Conservation (phyloP, 2,797 vertebrate species). For the Heterohyrax brucei region DNA sequence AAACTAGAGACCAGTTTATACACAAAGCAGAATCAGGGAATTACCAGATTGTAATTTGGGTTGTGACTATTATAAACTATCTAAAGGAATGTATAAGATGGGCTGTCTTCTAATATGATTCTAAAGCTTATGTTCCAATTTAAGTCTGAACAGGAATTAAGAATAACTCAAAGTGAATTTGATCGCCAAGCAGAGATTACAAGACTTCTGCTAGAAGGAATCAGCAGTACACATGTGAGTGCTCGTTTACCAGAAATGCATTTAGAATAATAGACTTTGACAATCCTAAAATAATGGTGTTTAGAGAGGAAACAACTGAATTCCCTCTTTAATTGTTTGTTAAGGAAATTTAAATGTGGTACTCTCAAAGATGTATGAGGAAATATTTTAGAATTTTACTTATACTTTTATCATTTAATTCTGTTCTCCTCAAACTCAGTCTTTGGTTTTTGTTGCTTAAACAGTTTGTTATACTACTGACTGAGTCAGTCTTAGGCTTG, state of each 20-base stretch:
- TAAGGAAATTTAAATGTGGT: conserved; percentile 29
- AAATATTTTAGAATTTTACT: conserved; percentile 62
- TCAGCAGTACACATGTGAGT: conserved; percentile 98
- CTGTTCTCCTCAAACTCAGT: not conserved
- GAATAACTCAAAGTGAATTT: conserved; percentile 99
- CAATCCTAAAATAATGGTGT: not conserved
- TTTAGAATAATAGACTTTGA: conserved; percentile 46
- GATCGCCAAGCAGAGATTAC: conserved; percentile 99
- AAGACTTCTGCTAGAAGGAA: conserved; percentile 97
- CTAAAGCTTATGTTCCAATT: conserved; percentile 80
- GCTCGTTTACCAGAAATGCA: conserved; percentile 18
- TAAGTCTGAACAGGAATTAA: conserved; percentile 98
- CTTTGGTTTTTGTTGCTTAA: conserved; percentile 44
- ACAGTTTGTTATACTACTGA: not conserved
- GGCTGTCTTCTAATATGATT: conserved; percentile 57
- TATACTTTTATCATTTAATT: not conserved
- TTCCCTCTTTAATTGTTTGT: conserved; percentile 43
- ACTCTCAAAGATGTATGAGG: not conserved
- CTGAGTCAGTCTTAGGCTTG: not conserved
- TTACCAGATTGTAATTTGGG: conserved; percentile 47
- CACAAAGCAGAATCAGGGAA: conserved; percentile 31
- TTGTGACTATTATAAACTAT: conserved; percentile 22
- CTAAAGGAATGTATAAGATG: conserved; percentile 65
- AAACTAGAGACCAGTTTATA: conserved; percentile 47
- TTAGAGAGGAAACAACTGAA: conserved; percentile 1